These are phyloP conservation scores for Drosophila seclusa DNA, from an alignment of 2,888 invertebrate species.

Conservation along the genomic window DNA sequence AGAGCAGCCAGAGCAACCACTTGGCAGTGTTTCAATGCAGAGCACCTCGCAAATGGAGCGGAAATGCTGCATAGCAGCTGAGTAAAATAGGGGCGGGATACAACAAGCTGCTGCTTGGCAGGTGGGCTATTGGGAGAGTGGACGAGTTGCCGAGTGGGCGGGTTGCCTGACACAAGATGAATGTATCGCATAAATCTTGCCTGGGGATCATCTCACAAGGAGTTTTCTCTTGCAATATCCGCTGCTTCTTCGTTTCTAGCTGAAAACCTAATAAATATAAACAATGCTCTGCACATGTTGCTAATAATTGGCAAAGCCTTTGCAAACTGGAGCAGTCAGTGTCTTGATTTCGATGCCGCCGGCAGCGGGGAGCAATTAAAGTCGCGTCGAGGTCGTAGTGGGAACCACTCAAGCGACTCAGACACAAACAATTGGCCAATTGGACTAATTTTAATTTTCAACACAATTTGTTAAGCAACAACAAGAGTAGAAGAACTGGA, in stretches of 20 bases:
- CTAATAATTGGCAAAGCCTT: slow-evolving; percentile 65
- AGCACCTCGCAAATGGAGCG: slow-evolving; percentile 71
- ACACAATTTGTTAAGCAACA: slow-evolving; percentile 49
- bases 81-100: not conserved
- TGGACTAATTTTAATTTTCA: slow-evolving; percentile 77
- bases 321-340: slow-evolving; percentile 47
- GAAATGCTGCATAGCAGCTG: slow-evolving; percentile 61
- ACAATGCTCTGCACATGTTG: slow-evolving; percentile 60
- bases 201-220: slow-evolving; percentile 67
- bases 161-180: slow-evolving; percentile 58
- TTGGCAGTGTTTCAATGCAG: slow-evolving; percentile 73
- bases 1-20: slow-evolving; percentile 14
- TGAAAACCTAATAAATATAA: slow-evolving; percentile 72
- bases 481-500: not conserved
- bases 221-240: slow-evolving; percentile 68
- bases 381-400: slow-evolving; percentile 14
- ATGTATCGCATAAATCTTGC: slow-evolving; percentile 74
- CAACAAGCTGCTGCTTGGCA: not conserved
- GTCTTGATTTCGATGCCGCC: slow-evolving; percentile 21
- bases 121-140: slow-evolving; percentile 17
- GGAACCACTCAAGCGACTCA: not conserved
- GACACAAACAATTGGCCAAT: slow-evolving; percentile 29
- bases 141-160: slow-evolving; percentile 11
- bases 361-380: slow-evolving; percentile 39
- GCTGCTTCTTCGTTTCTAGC: slow-evolving; percentile 19